Conservation (phyloP, 1,140 invertebrate genomes). For the Platyscapa corneri region DNA sequence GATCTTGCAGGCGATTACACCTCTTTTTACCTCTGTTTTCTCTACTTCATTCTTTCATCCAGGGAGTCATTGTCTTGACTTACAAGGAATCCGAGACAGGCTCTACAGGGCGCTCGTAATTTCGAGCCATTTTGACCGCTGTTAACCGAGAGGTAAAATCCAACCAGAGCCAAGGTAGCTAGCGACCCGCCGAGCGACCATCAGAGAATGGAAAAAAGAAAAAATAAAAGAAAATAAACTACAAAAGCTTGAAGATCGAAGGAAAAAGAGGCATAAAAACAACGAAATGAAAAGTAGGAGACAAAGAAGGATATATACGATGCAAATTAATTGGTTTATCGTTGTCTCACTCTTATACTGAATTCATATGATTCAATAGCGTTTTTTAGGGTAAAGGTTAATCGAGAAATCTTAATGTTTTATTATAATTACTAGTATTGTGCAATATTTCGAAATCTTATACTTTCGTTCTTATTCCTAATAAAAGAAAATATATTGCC, state of each 20-base stretch:
- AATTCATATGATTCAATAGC: conserved; percentile 41
- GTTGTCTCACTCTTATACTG: neutral
- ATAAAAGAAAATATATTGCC: too few relatives aligned
- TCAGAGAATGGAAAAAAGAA: conserved; percentile 13
- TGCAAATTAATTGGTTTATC: conserved; percentile 10
- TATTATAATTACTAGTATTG: too few relatives aligned
- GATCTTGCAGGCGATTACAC: conserved; percentile 23
- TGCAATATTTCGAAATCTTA: too few relatives aligned
- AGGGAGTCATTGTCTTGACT: conserved; percentile 63
- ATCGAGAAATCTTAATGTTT: too few relatives aligned
- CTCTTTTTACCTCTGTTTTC: neutral
- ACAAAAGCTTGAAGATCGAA: conserved; percentile 23
- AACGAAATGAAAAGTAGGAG: neutral
- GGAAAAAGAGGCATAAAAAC: neutral
- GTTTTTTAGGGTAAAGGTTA: conserved; percentile 11
- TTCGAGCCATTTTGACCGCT: conserved; percentile 55
- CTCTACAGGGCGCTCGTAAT: conserved; percentile 56
- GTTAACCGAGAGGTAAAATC: conserved; percentile 5
- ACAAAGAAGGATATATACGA: neutral
- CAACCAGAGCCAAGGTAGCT: too few relatives aligned
- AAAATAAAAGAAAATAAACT: conserved; percentile 29
- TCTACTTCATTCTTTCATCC: conserved; percentile 23
- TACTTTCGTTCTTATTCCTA: too few relatives aligned
- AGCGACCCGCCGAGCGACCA: neutral
- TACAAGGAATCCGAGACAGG: conserved; percentile 53